These are phyloP conservation scores for Drosophila maculinotata DNA, from an alignment of 2,888 invertebrate species.

Conservation along the genomic window DNA sequence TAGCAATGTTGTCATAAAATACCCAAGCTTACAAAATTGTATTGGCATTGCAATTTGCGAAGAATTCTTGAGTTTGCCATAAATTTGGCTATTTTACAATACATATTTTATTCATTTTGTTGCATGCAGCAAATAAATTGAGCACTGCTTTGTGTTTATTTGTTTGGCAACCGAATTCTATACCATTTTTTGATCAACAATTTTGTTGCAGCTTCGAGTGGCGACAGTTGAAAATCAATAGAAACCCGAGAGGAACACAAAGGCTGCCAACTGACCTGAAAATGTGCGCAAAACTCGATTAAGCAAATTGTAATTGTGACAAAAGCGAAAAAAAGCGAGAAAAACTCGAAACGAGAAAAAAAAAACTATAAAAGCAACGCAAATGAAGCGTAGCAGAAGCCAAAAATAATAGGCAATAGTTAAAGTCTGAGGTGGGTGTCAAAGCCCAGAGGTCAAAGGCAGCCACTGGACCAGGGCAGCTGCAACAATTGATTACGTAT, in stretches of 20 bases:
- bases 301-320: slow-evolving; percentile 72
- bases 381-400: slow-evolving; percentile 56
- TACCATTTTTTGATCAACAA: slow-evolving; percentile 8
- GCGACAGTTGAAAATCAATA: slow-evolving; percentile 63
- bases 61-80: slow-evolving; percentile 23
- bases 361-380: slow-evolving; percentile 27
- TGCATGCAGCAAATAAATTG: slow-evolving; percentile 37
- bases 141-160: slow-evolving; percentile 47
- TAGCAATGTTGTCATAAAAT: slow-evolving; percentile 9
- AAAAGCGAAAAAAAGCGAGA: too few relatives aligned
- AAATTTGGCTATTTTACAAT: slow-evolving; percentile 45
- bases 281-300: slow-evolving; percentile 71
- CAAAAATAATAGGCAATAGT: slow-evolving; percentile 57
- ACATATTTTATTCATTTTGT: slow-evolving; percentile 17
- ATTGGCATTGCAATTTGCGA: slow-evolving; percentile 12
- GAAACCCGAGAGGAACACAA: slow-evolving; percentile 45
- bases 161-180: slow-evolving; percentile 35
- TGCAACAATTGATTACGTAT: slow-evolving; percentile 79
- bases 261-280: slow-evolving; percentile 76
- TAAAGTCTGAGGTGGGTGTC: slow-evolving; percentile 22
- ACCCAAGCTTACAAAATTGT: neutral
- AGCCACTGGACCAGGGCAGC: slow-evolving; percentile 40
- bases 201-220: slow-evolving; percentile 30
- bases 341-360: slow-evolving; percentile 26
- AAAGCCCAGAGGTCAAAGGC: slow-evolving; percentile 39